These are phyloP conservation scores for Cantharis lateralis DNA, from an alignment of 2,888 invertebrate species.

Conservation along the genomic window DNA sequence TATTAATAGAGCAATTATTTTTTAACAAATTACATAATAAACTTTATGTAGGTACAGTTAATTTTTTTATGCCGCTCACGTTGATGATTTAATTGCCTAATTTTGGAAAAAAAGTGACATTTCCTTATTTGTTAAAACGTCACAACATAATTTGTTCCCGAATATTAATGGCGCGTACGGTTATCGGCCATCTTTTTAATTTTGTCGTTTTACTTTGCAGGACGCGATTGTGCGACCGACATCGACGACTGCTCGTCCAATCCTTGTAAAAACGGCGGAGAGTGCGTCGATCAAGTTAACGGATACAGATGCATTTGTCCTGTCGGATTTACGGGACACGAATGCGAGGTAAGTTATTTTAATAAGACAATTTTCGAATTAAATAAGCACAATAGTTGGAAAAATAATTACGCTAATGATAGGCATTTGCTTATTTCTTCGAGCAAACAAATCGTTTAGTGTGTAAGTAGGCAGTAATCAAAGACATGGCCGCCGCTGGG, in stretches of 20 bases:
- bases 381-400: neutral
- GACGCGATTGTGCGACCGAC: conserved; percentile 82
- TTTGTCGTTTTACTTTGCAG: conserved; percentile 51
- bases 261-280: conserved; percentile 89
- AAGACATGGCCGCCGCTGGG: conserved; percentile 43
- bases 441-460: conserved; percentile 44
- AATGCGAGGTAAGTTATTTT: conserved; percentile 75
- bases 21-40: neutral
- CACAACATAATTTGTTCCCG: neutral
- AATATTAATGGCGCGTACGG: neutral
- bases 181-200: neutral
- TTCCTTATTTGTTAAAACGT: neutral
- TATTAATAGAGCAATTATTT: neutral
- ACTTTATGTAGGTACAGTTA: neutral
- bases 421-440: conserved; percentile 43
- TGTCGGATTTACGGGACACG: conserved; percentile 82
- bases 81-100: neutral
- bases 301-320: conserved; percentile 89
- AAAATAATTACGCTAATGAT: conserved; percentile 42
- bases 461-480: conserved; percentile 40
- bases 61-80: neutral
- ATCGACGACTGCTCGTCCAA: conserved; percentile 86
- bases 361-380: neutral
- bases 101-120: neutral
- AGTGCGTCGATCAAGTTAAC: conserved; percentile 85